Percentiles rank a stretch among this genome's conserved stretches.
phyloP scores from a whole-genome alignment of 1,140 invertebrate genomes.

The Cherax destructor region DNA sequence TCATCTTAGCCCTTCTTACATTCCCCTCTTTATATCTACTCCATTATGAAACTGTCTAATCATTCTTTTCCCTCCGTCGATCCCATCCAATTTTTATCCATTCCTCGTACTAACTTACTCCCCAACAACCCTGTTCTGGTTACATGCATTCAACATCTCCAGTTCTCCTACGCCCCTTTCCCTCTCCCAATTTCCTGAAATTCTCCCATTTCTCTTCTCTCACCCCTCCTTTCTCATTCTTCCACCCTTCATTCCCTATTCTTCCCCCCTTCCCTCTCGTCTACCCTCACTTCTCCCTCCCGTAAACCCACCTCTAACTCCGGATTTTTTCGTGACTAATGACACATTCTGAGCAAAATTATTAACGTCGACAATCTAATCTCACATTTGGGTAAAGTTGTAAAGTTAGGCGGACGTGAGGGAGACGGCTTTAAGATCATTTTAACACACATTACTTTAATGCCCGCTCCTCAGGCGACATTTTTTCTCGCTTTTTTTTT shows the following conservation, averaged over 20 bases:
- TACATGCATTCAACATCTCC: not conserved
- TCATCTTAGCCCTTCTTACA: too few relatives aligned
- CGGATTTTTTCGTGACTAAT: not conserved
- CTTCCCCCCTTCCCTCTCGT: not conserved
- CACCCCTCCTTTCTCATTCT: not conserved
- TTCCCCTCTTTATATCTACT: not conserved
- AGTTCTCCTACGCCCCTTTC: not conserved
- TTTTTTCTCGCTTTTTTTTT: too few relatives aligned
- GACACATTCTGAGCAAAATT: conserved; percentile 18
- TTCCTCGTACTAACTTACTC: not conserved
- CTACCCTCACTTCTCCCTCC: not conserved
- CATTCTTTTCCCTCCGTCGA: not conserved
- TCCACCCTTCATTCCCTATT: not conserved
- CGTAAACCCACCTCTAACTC: not conserved
- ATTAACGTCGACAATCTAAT: conserved; percentile 35
- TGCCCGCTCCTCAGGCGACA: not conserved
- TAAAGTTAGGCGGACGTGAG: conserved; percentile 19
- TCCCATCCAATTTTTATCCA: not conserved
- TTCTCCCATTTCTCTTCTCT: not conserved
- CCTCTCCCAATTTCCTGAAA: not conserved
- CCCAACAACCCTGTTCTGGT: not conserved
- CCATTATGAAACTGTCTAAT: not conserved
- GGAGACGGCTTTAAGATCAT: conserved; percentile 27
- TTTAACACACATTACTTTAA: conserved; percentile 27
- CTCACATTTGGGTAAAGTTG: conserved; percentile 24